Base-by-base conservation (phyloP, 1,140 invertebrate species). In the Caenorhabditis brenneri region DNA sequence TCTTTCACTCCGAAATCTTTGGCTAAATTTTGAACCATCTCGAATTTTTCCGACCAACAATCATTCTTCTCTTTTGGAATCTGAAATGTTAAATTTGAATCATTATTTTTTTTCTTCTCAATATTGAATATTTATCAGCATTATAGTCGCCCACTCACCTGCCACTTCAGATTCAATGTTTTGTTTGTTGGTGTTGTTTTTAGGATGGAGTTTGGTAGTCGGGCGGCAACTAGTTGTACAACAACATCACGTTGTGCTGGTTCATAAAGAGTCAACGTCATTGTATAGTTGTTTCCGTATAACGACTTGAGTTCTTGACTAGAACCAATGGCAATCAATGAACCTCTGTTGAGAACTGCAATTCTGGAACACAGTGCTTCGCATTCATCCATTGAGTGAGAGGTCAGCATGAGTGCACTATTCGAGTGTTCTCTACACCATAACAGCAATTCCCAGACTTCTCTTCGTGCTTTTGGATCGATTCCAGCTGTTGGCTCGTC, bases 401-500 rank as follows among this genome's bases (percentile, higher is more conserved):
- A 88, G 1, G 89, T 91, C 7, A 90, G 60, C 15, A 90, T 39
- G 6, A 86, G 31, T 5, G 86, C 86, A 24, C 78, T 49, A 27
- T 81, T 48, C 3, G 74, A 80, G 10, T 79, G 51, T 24, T 69
- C 46, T 22, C 82, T 31, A 9, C 46, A 69, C 48, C 88, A 48
- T 19, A 84, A 86, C 15, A 91, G 86, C 15, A 91, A 79, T 80
- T 92, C 91, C 93, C 93, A 93, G 16, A 93, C 85, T 87, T 92
- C 92, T 69, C 93, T 85, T 81, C 92, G 87, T 2, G 92, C 91
- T 39, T 91, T 91, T 1, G 92, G 92, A 88, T 93, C 93, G 90
- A 93, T 92, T 42, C 93, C 93, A 36, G 92, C 92, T 16, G 93
- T 93, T 12, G 93, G 93, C 87, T 93, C 93, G 91, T 93, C 93